Conservation (phyloP, 1,140 invertebrate genomes). For the Stegodyphus mimosarum region DNA sequence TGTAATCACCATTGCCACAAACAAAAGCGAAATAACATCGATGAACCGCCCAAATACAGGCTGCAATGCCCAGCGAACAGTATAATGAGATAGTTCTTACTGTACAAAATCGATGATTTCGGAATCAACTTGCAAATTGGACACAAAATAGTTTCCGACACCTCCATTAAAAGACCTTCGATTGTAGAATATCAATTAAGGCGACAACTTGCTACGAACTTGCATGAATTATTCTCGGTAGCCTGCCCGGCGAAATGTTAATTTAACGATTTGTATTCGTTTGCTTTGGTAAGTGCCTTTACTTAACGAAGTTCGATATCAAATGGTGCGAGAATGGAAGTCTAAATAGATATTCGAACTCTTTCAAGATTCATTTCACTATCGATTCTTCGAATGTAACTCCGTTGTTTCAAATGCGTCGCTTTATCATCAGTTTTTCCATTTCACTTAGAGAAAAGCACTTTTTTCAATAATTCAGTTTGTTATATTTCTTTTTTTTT, state of each 20-base stretch:
- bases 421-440: too few relatives aligned
- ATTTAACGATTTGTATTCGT: slow-evolving; percentile 27
- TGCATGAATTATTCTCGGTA: not conserved
- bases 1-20: too few relatives aligned
- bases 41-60: too few relatives aligned
- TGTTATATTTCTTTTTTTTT: too few relatives aligned
- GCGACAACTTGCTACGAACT: slow-evolving; percentile 19
- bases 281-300: not conserved
- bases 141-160: slow-evolving; percentile 41
- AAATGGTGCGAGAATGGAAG: not conserved
- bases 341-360: not conserved
- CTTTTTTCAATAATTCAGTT: too few relatives aligned
- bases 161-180: slow-evolving; percentile 50
- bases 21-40: too few relatives aligned
- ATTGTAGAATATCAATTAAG: slow-evolving; percentile 47
- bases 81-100: not conserved
- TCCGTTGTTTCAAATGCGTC: too few relatives aligned
- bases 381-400: not conserved
- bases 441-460: too few relatives aligned
- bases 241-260: not conserved
- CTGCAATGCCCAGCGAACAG: too few relatives aligned
- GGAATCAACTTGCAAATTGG: slow-evolving; percentile 52
- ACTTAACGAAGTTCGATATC: not conserved
- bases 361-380: not conserved
- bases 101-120: slow-evolving; percentile 31